Base-by-base conservation (phyloP, 2,797 vertebrate genomes). In the Acrossocheilus fasciatus region DNA sequence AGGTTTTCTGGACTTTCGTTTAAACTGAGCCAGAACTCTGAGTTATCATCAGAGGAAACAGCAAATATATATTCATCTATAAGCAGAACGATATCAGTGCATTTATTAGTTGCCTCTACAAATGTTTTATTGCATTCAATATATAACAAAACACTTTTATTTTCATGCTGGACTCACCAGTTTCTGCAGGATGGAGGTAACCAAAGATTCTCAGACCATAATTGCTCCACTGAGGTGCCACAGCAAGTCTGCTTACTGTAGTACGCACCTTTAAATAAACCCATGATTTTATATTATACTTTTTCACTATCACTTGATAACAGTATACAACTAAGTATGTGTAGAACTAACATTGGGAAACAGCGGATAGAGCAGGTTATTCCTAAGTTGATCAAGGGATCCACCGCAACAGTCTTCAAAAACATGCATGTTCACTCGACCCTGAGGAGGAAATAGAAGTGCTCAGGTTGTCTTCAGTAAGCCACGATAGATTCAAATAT, bases 331-430 rank as follows among this genome's bases (percentile, higher is more conserved):
- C 2, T 41, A 15, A 57, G 15, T 57, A 36, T 57, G 18, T 78
- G 12, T 39, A 79, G 39, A 64, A 96, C 96, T 96, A 88, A 97
- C 96, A 0, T 97, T 96, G 6, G 96, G 96, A 85, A 95, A 96
- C 26, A 96, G 92, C 0, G 96, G 96, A 75, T 96, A 97, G 89
- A 96, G 96, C 0, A 95, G 92, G 81, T 96, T 96, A 39, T 92
- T 95, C 83, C 94, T 91, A 77, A 97, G 95, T 81, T 96, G 95
- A 17, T 94, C 93, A 23, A 92, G 84, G 87, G 95, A 96, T 81
- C 93, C 88, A 54, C 96, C 96, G 0, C 96, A 97, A 95, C 96
- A 97, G 89, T 97, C 96, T 84, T 97, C 96, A 43, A 96, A 97
- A 68, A 97, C 93, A 0, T 97, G 96, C 84, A 97, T 91, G 87